A percentile compares a stretch with the other conserved stretches of the same genome.
Evolutionary conservation across 53 echinoderm and acorn worm species (phyloP).

Genomic region (Glandiceps talaboti): DNA sequence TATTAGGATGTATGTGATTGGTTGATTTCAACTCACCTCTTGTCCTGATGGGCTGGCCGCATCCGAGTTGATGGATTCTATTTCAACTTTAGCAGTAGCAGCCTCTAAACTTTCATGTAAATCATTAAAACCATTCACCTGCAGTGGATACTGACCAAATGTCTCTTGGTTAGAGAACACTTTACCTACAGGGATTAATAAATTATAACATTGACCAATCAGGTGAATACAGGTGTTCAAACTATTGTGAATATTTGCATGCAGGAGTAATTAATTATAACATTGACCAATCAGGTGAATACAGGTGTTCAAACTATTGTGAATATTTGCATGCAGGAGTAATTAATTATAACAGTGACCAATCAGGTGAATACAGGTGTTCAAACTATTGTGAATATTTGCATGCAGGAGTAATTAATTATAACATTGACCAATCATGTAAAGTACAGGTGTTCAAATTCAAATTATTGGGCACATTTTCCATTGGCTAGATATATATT

Average conservation of each 20-base stretch:
- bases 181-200: conserved; percentile 51
- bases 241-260: neutral
- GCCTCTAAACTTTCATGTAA: conserved; percentile 92
- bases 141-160: conserved; percentile 91
- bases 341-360: too few relatives aligned
- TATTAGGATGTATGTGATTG: too few relatives aligned
- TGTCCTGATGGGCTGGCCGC: conserved; percentile 69
- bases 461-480: too few relatives aligned
- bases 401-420: too few relatives aligned
- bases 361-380: too few relatives aligned
- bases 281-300: neutral
- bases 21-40: conserved; percentile 42
- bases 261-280: neutral
- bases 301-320: neutral
- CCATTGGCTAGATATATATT: too few relatives aligned
- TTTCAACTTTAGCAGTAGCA: conserved; percentile 82
- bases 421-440: too few relatives aligned
- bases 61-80: conserved; percentile 78
- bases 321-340: neutral
- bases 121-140: conserved; percentile 71
- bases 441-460: too few relatives aligned
- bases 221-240: neutral
- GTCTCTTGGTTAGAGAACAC: conserved; percentile 85
- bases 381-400: too few relatives aligned
- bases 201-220: neutral